Evolutionary conservation across 2,888 invertebrate species (phyloP).

Genomic region (Lithophane ornitopus): DNA sequence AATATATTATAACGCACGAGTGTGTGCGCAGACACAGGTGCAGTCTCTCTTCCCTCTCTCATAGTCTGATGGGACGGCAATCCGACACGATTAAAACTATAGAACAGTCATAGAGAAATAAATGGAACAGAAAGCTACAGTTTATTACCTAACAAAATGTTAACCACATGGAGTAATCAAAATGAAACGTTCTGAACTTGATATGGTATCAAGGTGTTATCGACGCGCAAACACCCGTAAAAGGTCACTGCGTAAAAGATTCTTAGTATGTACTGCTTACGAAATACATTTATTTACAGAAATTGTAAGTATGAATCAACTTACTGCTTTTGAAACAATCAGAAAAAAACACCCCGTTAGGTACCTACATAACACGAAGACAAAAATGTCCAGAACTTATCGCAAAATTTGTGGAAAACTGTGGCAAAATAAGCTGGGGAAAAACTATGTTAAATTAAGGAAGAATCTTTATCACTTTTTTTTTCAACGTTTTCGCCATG

Average conservation of each 20-base stretch:
- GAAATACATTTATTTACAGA: background rate
- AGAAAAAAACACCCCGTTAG: background rate
- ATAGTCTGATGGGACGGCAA: no score
- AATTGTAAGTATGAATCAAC: background rate
- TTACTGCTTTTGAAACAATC: background rate
- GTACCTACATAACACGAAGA: background rate
- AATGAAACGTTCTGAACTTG: conserved; percentile 39
- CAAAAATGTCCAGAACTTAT: no score
- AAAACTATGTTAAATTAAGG: background rate
- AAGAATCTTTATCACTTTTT: background rate
- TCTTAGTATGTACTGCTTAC: conserved; percentile 21
- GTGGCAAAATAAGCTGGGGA: background rate
- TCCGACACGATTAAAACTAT: no score
- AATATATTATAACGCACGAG: no score
- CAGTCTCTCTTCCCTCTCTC: no score
- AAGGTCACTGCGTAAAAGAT: conserved; percentile 38
- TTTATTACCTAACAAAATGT: background rate
- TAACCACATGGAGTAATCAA: background rate
- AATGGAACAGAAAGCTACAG: background rate
- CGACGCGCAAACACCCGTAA: conserved; percentile 45
- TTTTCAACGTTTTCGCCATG: background rate
- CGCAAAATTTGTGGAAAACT: background rate
- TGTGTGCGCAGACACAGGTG: no score
- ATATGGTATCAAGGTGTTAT: conserved; percentile 48
- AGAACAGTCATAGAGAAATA: no score